Base-by-base conservation (phyloP, 64 coral and sea anemone species). In the Orbicella faveolata region DNA sequence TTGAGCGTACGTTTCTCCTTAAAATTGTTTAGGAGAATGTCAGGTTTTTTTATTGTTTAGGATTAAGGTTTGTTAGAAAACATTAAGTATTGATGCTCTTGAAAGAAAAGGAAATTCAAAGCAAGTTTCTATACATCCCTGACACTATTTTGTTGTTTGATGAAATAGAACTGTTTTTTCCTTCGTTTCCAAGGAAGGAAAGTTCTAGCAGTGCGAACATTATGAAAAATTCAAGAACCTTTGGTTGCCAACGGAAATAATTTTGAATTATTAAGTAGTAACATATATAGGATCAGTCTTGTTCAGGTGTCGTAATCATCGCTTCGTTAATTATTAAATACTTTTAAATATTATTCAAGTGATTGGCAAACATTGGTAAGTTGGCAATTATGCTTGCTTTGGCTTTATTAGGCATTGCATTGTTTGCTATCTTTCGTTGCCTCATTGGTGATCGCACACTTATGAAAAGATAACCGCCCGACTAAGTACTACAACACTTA, bases 201-300 rank as follows among this genome's bases (percentile, higher is more conserved):
- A 33, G 61, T 57, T 79, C 14, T 33, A 6, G 52, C 57, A 34
- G 3, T 57, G 26, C 5, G 2, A 36, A 25, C 9, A 12, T 51
- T 52, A 72, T 72, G 41, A 85, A 85, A 85, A 52, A 85, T 85
- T 85, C 6, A 85, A 72, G 20, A 52, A 16, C 25, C 36, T 26
- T 69, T 34, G 26, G 79, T 35, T 85, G 10, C 12, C 41, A 33
- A 41, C 11, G 23, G 11, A 73, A 85, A 18, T 48, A 72, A 26
- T 52, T 3, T 52, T 85, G 0, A 83, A 83, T 85, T 72, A 85
- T 85, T 85, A 33, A 55, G 4, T 62, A 34, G 61, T 80, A 34
- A 53, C 30, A 25, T 55, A 34, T 30, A 6, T 80, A 12, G 44
- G 7, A 26, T 2, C n/a, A 62, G 52, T 33, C 78, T 11, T 20